Percentiles rank a stretch among this genome's conserved stretches.
These are phyloP conservation scores for Malachius bipustulatus DNA, from an alignment of 2,888 invertebrate species.

Conservation along the genomic window DNA sequence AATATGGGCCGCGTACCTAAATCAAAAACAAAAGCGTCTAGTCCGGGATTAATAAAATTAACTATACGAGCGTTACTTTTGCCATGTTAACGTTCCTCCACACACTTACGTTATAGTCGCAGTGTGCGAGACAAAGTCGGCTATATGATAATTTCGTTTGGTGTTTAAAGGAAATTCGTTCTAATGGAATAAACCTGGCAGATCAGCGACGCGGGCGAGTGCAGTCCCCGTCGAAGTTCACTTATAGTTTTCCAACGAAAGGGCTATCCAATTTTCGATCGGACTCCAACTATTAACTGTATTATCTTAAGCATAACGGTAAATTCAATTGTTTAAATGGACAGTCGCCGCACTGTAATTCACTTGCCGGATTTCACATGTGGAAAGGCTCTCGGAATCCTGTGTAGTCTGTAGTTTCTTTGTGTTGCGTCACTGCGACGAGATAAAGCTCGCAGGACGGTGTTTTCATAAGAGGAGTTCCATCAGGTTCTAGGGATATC, in stretches of 20 bases:
- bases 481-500: too few species aligned
- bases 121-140: slow-evolving; percentile 12
- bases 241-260: slow-evolving; percentile 21
- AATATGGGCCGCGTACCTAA: slow-evolving; percentile 7
- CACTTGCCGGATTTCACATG: too few species aligned
- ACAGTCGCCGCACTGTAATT: slow-evolving; percentile 23
- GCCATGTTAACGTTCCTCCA: too few species aligned
- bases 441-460: too few species aligned
- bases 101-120: slow-evolving; percentile 9
- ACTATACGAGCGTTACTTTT: slow-evolving; percentile 22
- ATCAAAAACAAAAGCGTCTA: slow-evolving; percentile 13
- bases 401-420: too few species aligned
- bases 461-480: too few species aligned
- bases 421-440: too few species aligned
- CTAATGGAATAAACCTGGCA: slow-evolving; percentile 34
- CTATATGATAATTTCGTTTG: slow-evolving; percentile 31
- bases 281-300: slow-evolving; percentile 34
- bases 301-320: slow-evolving; percentile 25
- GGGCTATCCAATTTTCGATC: slow-evolving; percentile 33
- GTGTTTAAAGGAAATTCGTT: slow-evolving; percentile 32
- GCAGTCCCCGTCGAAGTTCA: slow-evolving; percentile 17
- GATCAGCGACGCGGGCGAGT: slow-evolving; percentile 18
- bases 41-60: slow-evolving; percentile 35
- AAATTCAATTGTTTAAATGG: slow-evolving; percentile 32
- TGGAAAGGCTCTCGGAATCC: too few species aligned